A percentile compares a stretch with the other conserved stretches of the same genome.
These are phyloP conservation scores for Megalops cyprinoides DNA, from an alignment of 2,797 vertebrate genomes.

Conservation along the genomic window DNA sequence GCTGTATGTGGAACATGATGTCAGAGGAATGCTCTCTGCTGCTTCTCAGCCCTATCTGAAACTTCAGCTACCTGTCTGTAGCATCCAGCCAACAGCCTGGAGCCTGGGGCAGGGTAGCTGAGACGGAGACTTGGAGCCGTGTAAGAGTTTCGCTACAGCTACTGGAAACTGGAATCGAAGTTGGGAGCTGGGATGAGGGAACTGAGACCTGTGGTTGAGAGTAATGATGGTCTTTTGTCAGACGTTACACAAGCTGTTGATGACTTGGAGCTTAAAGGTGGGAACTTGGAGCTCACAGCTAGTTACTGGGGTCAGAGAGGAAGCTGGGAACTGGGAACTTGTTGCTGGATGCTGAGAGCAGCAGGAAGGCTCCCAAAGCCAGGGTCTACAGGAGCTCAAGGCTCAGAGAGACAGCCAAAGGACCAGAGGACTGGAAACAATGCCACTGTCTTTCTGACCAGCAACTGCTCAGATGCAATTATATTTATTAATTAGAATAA, in stretches of 20 bases:
- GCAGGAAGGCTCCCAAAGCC: background rate
- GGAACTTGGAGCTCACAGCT: too few species aligned
- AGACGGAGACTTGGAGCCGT: background rate
- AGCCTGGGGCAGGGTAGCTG: background rate
- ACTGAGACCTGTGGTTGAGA: too few species aligned
- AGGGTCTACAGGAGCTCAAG: background rate
- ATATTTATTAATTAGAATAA: background rate
- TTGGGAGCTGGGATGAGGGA: background rate
- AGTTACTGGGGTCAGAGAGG: too few species aligned
- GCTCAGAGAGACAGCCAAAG: background rate
- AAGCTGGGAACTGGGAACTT: background rate
- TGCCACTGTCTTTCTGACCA: background rate
- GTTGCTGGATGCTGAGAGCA: background rate
- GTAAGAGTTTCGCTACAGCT: too few species aligned
- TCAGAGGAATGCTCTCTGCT: conserved; percentile 27
- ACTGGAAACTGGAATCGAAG: too few species aligned
- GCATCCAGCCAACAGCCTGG: background rate
- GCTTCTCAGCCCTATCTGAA: background rate
- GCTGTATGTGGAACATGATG: conserved; percentile 25
- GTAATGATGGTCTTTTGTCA: too few species aligned
- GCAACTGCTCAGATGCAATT: background rate
- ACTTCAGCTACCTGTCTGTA: background rate
- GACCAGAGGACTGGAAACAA: background rate
- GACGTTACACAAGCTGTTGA: too few species aligned
- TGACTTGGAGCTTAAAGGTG: too few species aligned